Base-by-base conservation (phyloP, 2,113 vertebrate genomes). In the Ictidomys tridecemlineatus region DNA sequence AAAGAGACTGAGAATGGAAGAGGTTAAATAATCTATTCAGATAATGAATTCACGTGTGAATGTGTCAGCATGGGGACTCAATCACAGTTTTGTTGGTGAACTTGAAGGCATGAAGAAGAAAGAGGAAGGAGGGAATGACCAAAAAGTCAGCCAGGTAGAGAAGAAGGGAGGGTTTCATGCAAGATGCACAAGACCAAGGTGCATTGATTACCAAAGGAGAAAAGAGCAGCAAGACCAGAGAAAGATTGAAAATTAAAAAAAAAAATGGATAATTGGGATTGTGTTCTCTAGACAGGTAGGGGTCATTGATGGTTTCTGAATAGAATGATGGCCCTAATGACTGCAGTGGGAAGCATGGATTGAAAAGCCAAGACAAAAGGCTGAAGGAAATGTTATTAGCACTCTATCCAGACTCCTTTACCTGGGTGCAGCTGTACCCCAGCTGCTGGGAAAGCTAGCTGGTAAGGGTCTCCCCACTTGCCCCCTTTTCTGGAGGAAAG, bases 21-120 rank as follows among this genome's bases (percentile, higher is more conserved):
- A 96, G 8, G 28, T 39, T 22, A 97, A 83, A 63, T 63, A 76
- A 80, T n/a, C 93, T 58, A 76, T 42, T 63, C 17, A 97, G 78
- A 56, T 56, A 76, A 80, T 32, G 93, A 51, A 76, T 42, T 63
- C 17, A 67, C 85, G n/a, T 4, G 63, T 32, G 58, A 73, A 83
- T 30, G 13, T 67, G 85, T 89, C 80, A 2, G 11, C 79, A 73
- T 58, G 32, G 32, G n/a, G 24, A 63, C 37, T 22, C 14, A 42
- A 37, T 72, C 14, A 9, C 2, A 67, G 37, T 63, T 65, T 69
- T 88, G 32, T 53, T 77, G 22, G 51, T 39, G 45, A 39, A 69
- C 11, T 80, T 96, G 30, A 76, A 95, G 51, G 20, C 32, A 58
- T 30, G 70, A 94, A 39, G 58, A 76, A 93, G 79, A 85, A 85